Evolutionary conservation across 2,888 invertebrate species (phyloP).

Genomic region (Steinernema carpocapsae): DNA sequence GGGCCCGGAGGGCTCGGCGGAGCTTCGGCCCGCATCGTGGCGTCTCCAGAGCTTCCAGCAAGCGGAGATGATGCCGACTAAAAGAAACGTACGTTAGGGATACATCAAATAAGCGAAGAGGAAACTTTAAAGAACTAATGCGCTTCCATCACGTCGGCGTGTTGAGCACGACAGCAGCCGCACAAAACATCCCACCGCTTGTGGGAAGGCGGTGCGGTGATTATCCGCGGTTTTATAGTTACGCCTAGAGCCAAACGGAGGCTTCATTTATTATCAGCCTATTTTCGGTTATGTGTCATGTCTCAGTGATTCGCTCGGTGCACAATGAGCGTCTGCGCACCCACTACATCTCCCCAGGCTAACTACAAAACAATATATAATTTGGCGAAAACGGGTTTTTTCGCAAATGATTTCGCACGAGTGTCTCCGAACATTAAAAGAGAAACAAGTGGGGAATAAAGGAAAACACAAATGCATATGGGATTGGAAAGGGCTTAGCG

Average conservation of each 20-base stretch:
- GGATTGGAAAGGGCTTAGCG: background rate
- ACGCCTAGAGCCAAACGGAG: constrained; percentile 22
- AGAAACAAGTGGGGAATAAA: background rate
- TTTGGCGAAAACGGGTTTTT: constrained; percentile 25
- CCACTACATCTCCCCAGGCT: background rate
- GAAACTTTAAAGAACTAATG: constrained; percentile 4
- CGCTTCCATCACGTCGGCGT: background rate
- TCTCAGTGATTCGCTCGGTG: background rate
- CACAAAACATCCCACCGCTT: constrained; percentile 10
- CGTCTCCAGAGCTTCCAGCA: background rate
- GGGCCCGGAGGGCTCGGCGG: constrained; percentile 1
- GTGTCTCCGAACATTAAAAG: background rate
- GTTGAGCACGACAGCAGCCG: background rate
- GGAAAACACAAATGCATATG: background rate
- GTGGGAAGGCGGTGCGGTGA: constrained; percentile 6
- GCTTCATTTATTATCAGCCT: constrained; percentile 29
- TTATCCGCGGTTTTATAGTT: constrained; percentile 29
- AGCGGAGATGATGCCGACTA: background rate
- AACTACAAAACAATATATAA: constrained; percentile 19
- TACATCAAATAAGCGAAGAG: background rate
- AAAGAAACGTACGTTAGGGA: background rate
- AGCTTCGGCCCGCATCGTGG: constrained; percentile 8
- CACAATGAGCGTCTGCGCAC: background rate
- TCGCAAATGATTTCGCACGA: background rate
- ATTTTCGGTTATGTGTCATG: constrained; percentile 21